Base-by-base conservation (phyloP, 2,888 invertebrate species). In the Rhingia campestris region DNA sequence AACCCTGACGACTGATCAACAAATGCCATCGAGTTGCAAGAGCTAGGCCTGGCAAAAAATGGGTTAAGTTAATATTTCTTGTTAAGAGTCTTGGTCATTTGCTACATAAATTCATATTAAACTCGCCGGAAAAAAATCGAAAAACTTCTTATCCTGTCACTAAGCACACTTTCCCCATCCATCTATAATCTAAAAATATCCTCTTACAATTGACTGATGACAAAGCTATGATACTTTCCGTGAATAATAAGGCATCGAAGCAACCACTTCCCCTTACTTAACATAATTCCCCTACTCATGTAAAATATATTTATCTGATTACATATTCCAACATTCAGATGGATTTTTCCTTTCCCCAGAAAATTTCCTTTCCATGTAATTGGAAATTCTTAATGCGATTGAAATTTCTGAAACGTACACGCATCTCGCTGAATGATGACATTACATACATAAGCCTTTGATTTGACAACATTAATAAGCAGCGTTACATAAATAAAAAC, bases 361-460 rank as follows among this genome's bases (percentile, higher is more conserved):
- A 1, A 22, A 49, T 9, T 14, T 6, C n/a, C 30, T 41, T 14
- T 32, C 12, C 35, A 6, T 33, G 4, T 51, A n/a, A 64, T 39
- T 45, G 32, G 61, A 54, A 76, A 54, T 41, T 39, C 72, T 33
- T 77, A 77, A 77, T 67, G 61, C 22, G 61, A 61, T 74, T 74
- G 53, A 61, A 81, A 77, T 72, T 49, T 53, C 43, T 14, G 49
- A 61, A 3, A 33, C 41, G 14, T 9, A 3, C 41, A 9, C 37
- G 39, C 49, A 49, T 39, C 51, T 35, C 59, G 51, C 70, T 61
- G 70, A 59, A 61, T 61, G 59, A 61, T 72, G 72, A 56, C 69
- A 69, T 69, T 75, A 74, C 74, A 81, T 75, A 74, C 74, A 81
- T 81, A 75, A 67, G 75, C 80, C 74, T 74, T 75, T 81, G 80